Conservation (phyloP, 2,797 vertebrate genomes). For the Manis crassicaudata region DNA sequence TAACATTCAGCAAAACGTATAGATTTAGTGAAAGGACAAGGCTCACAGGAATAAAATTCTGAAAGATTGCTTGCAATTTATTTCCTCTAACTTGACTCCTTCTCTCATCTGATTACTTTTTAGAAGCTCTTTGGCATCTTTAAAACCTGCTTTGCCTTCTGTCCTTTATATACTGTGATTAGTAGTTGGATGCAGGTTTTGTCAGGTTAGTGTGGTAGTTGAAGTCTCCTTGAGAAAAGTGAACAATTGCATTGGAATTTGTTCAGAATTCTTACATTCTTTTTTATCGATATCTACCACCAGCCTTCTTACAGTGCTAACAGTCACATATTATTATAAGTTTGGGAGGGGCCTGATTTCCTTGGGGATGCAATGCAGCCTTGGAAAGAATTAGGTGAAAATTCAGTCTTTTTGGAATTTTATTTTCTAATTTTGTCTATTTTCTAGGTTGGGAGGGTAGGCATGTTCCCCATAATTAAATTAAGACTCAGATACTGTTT, state of each 20-base stretch:
- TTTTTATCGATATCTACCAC: neutral
- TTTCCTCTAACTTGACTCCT: neutral
- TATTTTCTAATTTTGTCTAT: slow-evolving; percentile 52
- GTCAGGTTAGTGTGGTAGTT: neutral
- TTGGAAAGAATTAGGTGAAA: slow-evolving; percentile 48
- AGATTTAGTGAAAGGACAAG: neutral
- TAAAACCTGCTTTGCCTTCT: slow-evolving; percentile 25
- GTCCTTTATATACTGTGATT: neutral
- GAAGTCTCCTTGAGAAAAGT: neutral
- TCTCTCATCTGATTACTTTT: neutral
- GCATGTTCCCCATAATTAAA: slow-evolving; percentile 30
- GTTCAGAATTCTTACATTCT: neutral
- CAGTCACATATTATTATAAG: neutral
- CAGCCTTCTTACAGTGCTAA: neutral
- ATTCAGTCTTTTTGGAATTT: neutral
- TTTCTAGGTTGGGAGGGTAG: neutral
- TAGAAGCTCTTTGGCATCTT: slow-evolving; percentile 9
- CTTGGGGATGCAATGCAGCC: neutral
- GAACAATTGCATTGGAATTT: neutral
- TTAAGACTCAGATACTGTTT: slow-evolving; percentile 34
- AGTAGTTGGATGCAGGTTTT: neutral
- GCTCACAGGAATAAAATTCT: neutral
- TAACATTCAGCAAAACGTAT: neutral
- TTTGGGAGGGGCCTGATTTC: neutral
- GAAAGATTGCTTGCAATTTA: neutral